Conservation (phyloP, 2,113 vertebrate species). For the Melanocharis versteri region DNA sequence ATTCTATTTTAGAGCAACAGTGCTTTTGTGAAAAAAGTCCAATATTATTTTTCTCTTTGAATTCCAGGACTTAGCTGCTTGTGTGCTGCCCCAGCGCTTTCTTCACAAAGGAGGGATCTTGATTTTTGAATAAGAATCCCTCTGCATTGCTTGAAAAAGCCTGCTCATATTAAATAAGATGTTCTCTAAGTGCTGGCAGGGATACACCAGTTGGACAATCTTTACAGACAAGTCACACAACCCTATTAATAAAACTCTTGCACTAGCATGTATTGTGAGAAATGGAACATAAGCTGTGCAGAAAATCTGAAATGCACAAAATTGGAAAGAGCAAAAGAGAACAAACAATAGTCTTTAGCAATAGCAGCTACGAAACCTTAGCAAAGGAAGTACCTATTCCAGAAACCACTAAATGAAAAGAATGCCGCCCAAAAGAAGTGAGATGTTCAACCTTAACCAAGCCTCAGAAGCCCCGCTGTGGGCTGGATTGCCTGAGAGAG, state of each 20-base stretch:
- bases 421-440: background rate
- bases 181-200: background rate
- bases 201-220: background rate
- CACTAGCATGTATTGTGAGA: background rate
- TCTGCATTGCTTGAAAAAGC: background rate
- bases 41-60: background rate
- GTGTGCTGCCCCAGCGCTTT: fast-evolving
- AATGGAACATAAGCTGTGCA: background rate
- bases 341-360: background rate
- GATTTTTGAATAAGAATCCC: background rate
- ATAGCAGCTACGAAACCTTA: background rate
- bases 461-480: background rate
- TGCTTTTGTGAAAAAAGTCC: background rate
- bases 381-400: background rate
- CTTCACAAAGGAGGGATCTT: background rate
- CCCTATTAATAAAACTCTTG: background rate
- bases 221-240: background rate
- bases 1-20: background rate
- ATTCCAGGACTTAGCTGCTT: background rate
- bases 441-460: background rate
- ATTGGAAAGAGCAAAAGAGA: background rate
- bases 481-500: conserved; percentile 16
- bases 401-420: background rate
- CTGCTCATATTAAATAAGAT: background rate
- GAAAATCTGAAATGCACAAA: background rate